phyloP scores from a whole-genome alignment of 2,888 invertebrate genomes.

The Drosophila parthenogenetica region DNA sequence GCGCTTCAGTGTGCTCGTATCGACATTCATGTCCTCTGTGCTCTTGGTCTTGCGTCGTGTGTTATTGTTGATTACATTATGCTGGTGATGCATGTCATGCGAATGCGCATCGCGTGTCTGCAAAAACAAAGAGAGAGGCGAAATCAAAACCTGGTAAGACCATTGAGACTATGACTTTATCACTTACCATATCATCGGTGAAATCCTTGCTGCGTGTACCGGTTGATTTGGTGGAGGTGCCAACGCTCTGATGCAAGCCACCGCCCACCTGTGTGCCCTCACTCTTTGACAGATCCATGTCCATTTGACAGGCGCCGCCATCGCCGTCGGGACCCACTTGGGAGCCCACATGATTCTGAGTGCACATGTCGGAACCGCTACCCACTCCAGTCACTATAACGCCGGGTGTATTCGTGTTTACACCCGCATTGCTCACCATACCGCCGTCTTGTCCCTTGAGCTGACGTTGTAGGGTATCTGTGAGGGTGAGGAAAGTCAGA shows the following conservation, averaged over 20 bases:
- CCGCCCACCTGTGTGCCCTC: constrained; percentile 94
- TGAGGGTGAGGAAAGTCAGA: not conserved
- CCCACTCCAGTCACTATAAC: constrained; percentile 73
- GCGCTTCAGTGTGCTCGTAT: constrained; percentile 92
- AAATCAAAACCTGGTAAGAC: constrained; percentile 7
- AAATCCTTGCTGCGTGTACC: constrained; percentile 88
- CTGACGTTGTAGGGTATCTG: constrained; percentile 87
- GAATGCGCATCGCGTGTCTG: constrained; percentile 89
- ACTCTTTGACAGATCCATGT: constrained; percentile 89
- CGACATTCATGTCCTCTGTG: constrained; percentile 93
- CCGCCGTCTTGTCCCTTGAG: constrained; percentile 90
- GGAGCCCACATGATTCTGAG: constrained; percentile 90
- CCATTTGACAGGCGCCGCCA: constrained; percentile 85
- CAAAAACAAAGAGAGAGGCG: constrained; percentile 6
- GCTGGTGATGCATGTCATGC: constrained; percentile 89
- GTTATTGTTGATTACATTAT: constrained; percentile 90
- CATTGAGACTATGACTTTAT: not conserved
- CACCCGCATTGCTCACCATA: constrained; percentile 68
- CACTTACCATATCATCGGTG: constrained; percentile 88
- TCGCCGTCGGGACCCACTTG: constrained; percentile 86
- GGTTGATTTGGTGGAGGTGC: constrained; percentile 88
- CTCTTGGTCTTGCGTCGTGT: constrained; percentile 94
- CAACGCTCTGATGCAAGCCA: constrained; percentile 86
- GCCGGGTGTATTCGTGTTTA: constrained; percentile 75
- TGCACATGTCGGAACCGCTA: constrained; percentile 87